Base-by-base conservation (phyloP, 1,140 invertebrate species). In the Philaenus spumarius region DNA sequence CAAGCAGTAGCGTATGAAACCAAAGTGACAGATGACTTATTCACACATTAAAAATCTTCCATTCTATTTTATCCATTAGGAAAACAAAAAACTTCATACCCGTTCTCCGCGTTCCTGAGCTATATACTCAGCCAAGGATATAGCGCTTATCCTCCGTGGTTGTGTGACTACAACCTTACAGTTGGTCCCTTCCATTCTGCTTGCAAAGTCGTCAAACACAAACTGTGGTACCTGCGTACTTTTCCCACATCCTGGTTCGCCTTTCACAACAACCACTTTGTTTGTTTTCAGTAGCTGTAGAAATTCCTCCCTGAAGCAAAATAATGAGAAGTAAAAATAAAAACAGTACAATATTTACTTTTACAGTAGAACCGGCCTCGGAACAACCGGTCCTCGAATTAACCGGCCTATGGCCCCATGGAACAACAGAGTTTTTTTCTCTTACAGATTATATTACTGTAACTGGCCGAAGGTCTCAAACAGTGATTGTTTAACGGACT, bases 91-190 rank as follows among this genome's bases (percentile, higher is more conserved):
- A 37, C 71, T 64, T 15, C 89, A 89, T 55, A 95, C 71, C n/a
- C 59, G 69, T 70, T 98, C 93, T 39, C 75, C 78, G 65, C 91
- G 77, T 73, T 95, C 93, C 39, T 79, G 75, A 2, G 91, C 88
- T n/a, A 95, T 88, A 71, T 93, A 79, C 67, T 87, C 82, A 11
- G 93, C 90, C 22, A 95, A 80, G 1, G 92, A 86, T 37, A 95
- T 90, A 1, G 95, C 93, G 53, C 89, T 90, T 58, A 97, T 94
- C 57, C 94, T 78, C 60, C 95, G 77, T 1, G 95, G 95, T 73
- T 97, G 93, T 1, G 93, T 95, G 54, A 95, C 90, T 46, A 94
- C 70, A 62, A 97, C 87, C 64, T 82, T 85, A 63, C 90, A 90
- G 39, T 80, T 67, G 0, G 87, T 89, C 3, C 86, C 94, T 58